Percentiles rank a stretch among this genome's conserved stretches.
Conservation (phyloP, 2,113 vertebrate genomes). For the Grammatotria lemairii region DNA sequence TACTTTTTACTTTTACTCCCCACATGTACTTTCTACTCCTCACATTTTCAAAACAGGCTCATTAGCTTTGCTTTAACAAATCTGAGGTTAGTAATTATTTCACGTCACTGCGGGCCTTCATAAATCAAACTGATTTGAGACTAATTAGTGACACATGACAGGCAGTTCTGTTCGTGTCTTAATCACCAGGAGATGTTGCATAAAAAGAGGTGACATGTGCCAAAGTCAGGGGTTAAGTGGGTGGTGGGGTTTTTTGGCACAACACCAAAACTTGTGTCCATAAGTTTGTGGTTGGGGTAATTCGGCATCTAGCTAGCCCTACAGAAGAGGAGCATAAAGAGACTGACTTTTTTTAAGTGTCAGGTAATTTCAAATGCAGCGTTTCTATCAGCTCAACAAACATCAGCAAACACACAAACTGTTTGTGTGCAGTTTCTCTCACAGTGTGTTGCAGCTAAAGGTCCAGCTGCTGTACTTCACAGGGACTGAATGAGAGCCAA, state of each 20-base stretch:
- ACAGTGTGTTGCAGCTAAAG: neutral
- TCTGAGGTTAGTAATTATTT: neutral
- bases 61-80: neutral
- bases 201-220: neutral
- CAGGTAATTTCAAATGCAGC: neutral
- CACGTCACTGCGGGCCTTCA: neutral
- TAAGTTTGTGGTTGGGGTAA: neutral
- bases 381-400: neutral
- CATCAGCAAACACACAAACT: neutral
- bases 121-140: neutral
- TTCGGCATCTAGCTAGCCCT: neutral
- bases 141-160: neutral
- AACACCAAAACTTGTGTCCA: neutral
- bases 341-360: neutral
- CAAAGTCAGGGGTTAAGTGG: neutral
- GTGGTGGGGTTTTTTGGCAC: neutral
- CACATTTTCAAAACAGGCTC: neutral
- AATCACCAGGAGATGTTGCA: neutral
- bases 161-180: neutral
- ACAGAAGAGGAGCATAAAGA: neutral
- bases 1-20: neutral
- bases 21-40: neutral
- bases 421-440: neutral
- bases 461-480: neutral
- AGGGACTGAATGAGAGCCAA: neutral